phyloP scores from a whole-genome alignment of 2,113 vertebrate species.

The Cryptoleucopteryx plumbea region DNA sequence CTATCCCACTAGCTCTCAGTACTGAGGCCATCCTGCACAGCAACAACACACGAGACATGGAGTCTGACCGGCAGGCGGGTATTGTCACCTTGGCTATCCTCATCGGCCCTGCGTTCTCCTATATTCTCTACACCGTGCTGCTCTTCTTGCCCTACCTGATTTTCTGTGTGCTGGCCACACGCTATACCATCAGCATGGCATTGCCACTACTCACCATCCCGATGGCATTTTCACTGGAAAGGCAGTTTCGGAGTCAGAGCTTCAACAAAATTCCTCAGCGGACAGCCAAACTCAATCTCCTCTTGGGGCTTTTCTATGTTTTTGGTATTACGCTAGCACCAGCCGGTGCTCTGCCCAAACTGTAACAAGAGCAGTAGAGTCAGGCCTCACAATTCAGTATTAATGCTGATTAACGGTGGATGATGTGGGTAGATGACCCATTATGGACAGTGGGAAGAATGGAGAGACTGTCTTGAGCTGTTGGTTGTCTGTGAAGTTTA shows the following conservation, averaged over 20 bases:
- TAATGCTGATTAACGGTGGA: not conserved
- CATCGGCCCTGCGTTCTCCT: slow-evolving; percentile 88
- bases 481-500: not conserved
- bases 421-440: not conserved
- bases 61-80: slow-evolving; percentile 91
- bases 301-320: slow-evolving; percentile 95
- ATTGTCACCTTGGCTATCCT: slow-evolving; percentile 97
- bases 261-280: slow-evolving; percentile 91
- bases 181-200: slow-evolving; percentile 93
- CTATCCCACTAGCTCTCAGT: slow-evolving; percentile 91
- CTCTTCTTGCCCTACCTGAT: slow-evolving; percentile 92
- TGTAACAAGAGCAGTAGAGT: slow-evolving; percentile 58
- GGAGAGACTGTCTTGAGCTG: not conserved
- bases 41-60: slow-evolving; percentile 98
- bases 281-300: slow-evolving; percentile 95
- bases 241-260: slow-evolving; percentile 87
- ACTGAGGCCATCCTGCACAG: slow-evolving; percentile 97
- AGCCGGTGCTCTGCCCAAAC: slow-evolving; percentile 82
- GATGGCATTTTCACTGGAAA: slow-evolving; percentile 92
- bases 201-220: slow-evolving; percentile 92
- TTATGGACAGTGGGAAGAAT: not conserved
- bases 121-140: slow-evolving; percentile 88
- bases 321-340: slow-evolving; percentile 90
- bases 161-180: slow-evolving; percentile 91
- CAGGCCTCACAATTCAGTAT: not conserved